A percentile compares a stretch with the other conserved stretches of the same genome.
phyloP scores from a whole-genome alignment of 2,888 invertebrate genomes.

The Artemia sinica region DNA sequence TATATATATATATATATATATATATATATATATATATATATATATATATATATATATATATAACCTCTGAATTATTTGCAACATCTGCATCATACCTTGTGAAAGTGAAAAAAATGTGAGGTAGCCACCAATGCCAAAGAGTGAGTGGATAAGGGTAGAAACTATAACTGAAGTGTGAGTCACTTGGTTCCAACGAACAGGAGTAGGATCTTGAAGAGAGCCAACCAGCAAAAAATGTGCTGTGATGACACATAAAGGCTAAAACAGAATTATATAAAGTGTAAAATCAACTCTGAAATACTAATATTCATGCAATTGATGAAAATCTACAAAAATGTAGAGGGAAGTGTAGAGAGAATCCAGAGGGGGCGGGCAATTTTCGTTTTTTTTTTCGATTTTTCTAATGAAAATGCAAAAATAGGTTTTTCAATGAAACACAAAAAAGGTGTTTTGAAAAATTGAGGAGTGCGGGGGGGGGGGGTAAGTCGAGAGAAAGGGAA shows the following conservation, averaged over 20 bases:
- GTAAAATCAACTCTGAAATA: constrained; percentile 12
- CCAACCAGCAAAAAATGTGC: constrained; percentile 66
- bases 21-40: too few relatives aligned
- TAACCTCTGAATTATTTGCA: too few relatives aligned
- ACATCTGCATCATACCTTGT: constrained; percentile 41
- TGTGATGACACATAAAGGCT: constrained; percentile 84
- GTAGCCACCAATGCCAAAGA: constrained; percentile 61
- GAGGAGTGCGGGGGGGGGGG: too few relatives aligned
- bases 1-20: too few relatives aligned
- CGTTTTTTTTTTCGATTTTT: too few relatives aligned
- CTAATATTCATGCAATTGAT: constrained; percentile 17
- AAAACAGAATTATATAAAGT: constrained; percentile 27
- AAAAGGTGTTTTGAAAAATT: constrained; percentile 15
- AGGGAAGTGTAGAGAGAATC: too few relatives aligned
- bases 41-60: too few relatives aligned
- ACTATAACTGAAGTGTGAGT: constrained; percentile 59
- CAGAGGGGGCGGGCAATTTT: too few relatives aligned
- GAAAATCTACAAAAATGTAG: constrained; percentile 2
- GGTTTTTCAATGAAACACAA: constrained; percentile 10
- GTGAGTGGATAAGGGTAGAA: constrained; percentile 48
- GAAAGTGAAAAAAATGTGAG: constrained; percentile 58
- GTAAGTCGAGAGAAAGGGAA: too few relatives aligned
- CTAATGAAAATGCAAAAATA: constrained; percentile 3
- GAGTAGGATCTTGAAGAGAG: constrained; percentile 54
- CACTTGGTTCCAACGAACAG: constrained; percentile 60